Evolutionary conservation across 1,140 invertebrate genomes (phyloP).

Genomic region (Pachypeltis micranthus): DNA sequence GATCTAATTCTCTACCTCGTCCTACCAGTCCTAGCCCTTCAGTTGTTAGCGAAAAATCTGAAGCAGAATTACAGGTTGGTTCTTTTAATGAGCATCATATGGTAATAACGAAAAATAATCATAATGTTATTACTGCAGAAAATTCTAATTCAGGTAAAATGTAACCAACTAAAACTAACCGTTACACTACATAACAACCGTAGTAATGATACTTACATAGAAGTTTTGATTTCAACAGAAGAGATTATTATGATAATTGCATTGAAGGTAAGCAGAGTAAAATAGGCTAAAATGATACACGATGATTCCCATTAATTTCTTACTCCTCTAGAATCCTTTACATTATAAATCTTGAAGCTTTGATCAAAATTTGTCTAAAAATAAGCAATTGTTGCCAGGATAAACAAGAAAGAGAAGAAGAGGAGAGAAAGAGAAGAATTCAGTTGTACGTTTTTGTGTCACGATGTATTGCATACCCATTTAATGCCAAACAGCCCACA

Average conservation of each 20-base stretch:
- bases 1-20: slow-evolving; percentile 51
- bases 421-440: slow-evolving; percentile 80
- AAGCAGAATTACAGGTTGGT: slow-evolving; percentile 46
- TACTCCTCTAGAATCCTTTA: no score
- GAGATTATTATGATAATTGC: no score
- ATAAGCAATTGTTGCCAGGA: slow-evolving; percentile 41
- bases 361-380: neutral
- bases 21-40: slow-evolving; percentile 74
- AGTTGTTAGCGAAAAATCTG: slow-evolving; percentile 62
- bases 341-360: no score
- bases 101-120: neutral
- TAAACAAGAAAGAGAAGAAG: slow-evolving; percentile 78
- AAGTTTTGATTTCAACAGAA: no score
- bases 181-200: no score
- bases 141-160: no score
- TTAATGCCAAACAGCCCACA: slow-evolving; percentile 97
- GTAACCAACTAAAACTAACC: no score
- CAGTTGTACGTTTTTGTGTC: slow-evolving; percentile 98
- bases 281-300: no score
- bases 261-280: no score
- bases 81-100: slow-evolving; percentile 7
- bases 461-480: slow-evolving; percentile 95
- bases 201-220: no score
- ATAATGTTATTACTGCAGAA: neutral
- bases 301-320: no score